A percentile compares a stretch with the other conserved stretches of the same genome.
phyloP scores from a whole-genome alignment of 2,888 invertebrate genomes.

The Ariolimax columbianus region DNA sequence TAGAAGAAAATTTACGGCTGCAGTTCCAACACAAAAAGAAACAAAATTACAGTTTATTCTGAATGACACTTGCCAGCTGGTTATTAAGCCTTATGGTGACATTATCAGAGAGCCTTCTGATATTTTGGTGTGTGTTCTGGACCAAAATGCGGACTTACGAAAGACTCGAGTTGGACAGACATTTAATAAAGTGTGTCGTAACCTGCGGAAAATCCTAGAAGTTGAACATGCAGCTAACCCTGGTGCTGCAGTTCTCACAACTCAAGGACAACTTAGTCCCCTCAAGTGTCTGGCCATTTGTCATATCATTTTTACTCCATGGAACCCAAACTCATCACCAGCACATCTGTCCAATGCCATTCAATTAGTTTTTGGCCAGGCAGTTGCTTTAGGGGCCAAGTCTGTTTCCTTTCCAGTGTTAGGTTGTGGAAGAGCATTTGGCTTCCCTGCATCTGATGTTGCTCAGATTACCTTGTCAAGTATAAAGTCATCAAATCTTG shows the following conservation, averaged over 20 bases:
- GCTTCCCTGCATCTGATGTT: conserved; percentile 17
- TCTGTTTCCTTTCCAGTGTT: conserved; percentile 37
- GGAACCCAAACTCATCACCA: conserved; percentile 21
- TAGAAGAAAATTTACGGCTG: background rate
- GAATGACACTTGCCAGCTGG: conserved; percentile 18
- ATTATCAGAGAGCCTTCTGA: conserved; percentile 35
- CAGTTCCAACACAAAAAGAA: background rate
- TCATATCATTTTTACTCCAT: conserved; percentile 20
- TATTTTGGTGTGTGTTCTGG: conserved; percentile 43
- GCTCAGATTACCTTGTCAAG: conserved; percentile 11
- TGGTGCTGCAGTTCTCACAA: conserved; percentile 14
- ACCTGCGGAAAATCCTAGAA: conserved; percentile 2
- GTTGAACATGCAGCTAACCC: background rate
- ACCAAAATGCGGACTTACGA: conserved; percentile 35
- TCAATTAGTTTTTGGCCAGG: background rate
- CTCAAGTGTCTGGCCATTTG: conserved; percentile 37
- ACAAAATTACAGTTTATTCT: background rate
- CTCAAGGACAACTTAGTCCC: background rate
- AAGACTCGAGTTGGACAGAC: conserved; percentile 45
- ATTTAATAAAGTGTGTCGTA: conserved; percentile 35
- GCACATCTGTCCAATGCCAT: background rate
- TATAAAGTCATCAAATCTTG: background rate
- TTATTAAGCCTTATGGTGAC: conserved; percentile 38
- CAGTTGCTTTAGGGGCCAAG: conserved; percentile 12
- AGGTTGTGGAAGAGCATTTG: conserved; percentile 37